Base-by-base conservation (phyloP, 2,797 vertebrate genomes). In the Mormyrus hasselquistii region DNA sequence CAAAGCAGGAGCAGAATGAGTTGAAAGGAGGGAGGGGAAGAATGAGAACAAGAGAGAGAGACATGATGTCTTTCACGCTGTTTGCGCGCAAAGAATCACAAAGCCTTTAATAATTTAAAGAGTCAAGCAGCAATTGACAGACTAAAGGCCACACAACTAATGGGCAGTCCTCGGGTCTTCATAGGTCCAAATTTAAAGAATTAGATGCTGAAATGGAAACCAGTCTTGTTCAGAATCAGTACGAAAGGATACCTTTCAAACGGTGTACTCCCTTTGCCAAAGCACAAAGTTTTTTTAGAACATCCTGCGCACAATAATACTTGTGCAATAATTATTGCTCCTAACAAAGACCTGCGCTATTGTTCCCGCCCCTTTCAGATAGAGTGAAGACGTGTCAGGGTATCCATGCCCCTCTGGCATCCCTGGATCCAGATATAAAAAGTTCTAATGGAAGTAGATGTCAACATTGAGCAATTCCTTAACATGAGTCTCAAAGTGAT, bases 41-140 rank as follows among this genome's bases (percentile, higher is more conserved):
- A 55, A 57, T 52, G 34, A 38, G 25, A 87, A n/a, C 85, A 9
- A 34, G 22, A 55, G 50, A 87, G 85, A 16, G 85, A 85, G 76
- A 38, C 53, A 89, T 47, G 90, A 89, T 85, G 88, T 86, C 92
- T 69, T 90, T 92, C 91, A 93, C 92, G 91, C 89, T 91, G 59
- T 88, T 87, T 88, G 89, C 91, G 89, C 91, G 89, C 89, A 90
- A 90, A 91, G 90, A 92, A 92, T 93, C 85, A 91, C 88, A 90
- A 50, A 89, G 65, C 84, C 62, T 89, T 91, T 90, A 88, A 92
- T 91, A 92, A 93, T 93, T 92, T 88, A 93, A 86, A 25, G 83
- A 86, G 82, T 73, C 83, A 52, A 87, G 50, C 86, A 87, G 86
- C 86, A 87, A 62, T 87, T 62, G 86, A 62, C 52, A 19, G 86